phyloP scores from a whole-genome alignment of 2,113 vertebrate species.

The Sus scrofa region T2T-Sscrofa CM000830.6:42695501-42696000 shows the following conservation, averaged over 20 bases:
- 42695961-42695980: constrained; percentile 14
- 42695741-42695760: constrained; percentile 56
- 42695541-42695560: constrained; percentile 59
- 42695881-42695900: not conserved
- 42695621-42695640: constrained; percentile 68
- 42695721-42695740: constrained; percentile 54
- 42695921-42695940: constrained; percentile 5
- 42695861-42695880: not conserved
- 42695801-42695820: not conserved
- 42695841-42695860: not conserved
- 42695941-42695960: not conserved
- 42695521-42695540: constrained; percentile 77
- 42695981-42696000: not conserved
- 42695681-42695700: not conserved
- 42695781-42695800: not conserved
- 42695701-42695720: constrained; percentile 16
- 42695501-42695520: constrained; percentile 64
- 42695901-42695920: not conserved
- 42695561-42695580: constrained; percentile 71
- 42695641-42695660: constrained; percentile 69
- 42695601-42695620: constrained; percentile 70
- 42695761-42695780: constrained; percentile 24
- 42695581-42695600: constrained; percentile 67
- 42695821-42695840: constrained; percentile 10
- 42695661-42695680: constrained; percentile 58